Evolutionary conservation across 2,888 invertebrate species (phyloP).

Genomic region (Leptinotarsa haldemani): DNA sequence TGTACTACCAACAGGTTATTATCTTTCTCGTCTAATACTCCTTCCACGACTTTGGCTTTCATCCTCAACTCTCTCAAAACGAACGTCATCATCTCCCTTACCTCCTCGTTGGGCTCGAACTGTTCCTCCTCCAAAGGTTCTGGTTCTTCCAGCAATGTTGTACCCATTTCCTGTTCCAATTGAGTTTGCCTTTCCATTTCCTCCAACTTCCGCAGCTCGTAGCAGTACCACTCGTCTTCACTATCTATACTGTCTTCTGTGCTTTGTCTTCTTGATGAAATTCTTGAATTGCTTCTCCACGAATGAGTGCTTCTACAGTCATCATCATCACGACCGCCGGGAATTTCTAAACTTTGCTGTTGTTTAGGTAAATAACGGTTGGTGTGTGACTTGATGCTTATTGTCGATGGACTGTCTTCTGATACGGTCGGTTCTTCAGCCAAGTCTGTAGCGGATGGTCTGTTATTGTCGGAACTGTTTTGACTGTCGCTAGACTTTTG

Average conservation of each 20-base stretch:
- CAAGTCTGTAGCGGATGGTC: constrained; percentile 31
- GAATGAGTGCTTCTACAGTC: constrained; percentile 90
- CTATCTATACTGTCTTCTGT: constrained; percentile 94
- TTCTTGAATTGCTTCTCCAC: constrained; percentile 85
- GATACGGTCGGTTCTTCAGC: constrained; percentile 69
- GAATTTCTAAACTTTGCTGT: constrained; percentile 85
- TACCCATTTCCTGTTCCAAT: constrained; percentile 73
- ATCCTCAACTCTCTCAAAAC: constrained; percentile 81
- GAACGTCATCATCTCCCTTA: constrained; percentile 84
- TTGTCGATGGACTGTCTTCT: constrained; percentile 76
- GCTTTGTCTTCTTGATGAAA: constrained; percentile 88
- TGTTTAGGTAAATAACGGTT: constrained; percentile 75
- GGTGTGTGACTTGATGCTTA: constrained; percentile 71
- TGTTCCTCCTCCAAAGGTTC: constrained; percentile 68
- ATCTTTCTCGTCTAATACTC: constrained; percentile 63
- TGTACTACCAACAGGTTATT: constrained; percentile 61
- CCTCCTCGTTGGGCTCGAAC: constrained; percentile 75
- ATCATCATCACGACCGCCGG: constrained; percentile 82
- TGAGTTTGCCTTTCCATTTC: constrained; percentile 84
- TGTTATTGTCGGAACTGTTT: constrained; percentile 52
- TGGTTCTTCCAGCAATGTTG: constrained; percentile 72
- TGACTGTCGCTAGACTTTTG: constrained; percentile 60
- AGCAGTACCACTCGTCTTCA: constrained; percentile 94
- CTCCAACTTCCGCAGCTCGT: constrained; percentile 87
- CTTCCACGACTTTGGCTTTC: constrained; percentile 71